phyloP scores from a whole-genome alignment of 1,140 invertebrate species.

The Tyrophagus putrescentiae region DNA sequence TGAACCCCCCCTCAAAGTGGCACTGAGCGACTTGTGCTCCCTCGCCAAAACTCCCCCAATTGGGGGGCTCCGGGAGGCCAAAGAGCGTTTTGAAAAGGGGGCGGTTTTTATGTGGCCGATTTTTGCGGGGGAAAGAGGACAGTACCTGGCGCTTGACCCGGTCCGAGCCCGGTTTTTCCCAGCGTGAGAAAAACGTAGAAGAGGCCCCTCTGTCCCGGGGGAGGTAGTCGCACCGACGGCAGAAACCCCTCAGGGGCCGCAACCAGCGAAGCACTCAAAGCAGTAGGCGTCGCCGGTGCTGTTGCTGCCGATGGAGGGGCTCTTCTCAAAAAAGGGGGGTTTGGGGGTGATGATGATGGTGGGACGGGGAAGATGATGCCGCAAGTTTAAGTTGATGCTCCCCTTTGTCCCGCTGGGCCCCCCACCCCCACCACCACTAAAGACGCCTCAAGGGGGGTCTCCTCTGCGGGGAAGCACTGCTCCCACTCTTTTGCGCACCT shows the following conservation, averaged over 20 bases:
- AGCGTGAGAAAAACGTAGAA: constrained; percentile 68
- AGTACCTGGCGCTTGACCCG: constrained; percentile 81
- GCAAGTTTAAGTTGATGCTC: background rate
- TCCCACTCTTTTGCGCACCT: constrained; percentile 82
- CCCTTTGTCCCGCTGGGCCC: background rate
- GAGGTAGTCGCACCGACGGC: constrained; percentile 71
- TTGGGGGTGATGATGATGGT: constrained; percentile 8
- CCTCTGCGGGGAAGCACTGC: too few species aligned
- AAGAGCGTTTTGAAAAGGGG: constrained; percentile 42
- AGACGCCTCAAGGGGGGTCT: constrained; percentile 31
- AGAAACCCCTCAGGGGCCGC: constrained; percentile 77
- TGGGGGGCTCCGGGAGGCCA: constrained; percentile 48
- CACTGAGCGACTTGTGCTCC: background rate
- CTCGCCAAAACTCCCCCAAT: constrained; percentile 47
- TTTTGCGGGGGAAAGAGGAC: constrained; percentile 57
- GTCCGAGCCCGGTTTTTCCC: constrained; percentile 80
- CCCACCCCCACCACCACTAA: constrained; percentile 22
- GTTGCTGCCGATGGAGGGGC: constrained; percentile 29
- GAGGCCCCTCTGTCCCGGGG: constrained; percentile 69
- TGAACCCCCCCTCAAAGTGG: too few species aligned
- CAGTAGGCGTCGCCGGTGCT: constrained; percentile 68
- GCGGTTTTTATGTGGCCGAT: constrained; percentile 60
- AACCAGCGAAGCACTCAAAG: constrained; percentile 90
- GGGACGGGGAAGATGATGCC: background rate
- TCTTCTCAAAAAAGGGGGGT: background rate